Evolutionary conservation across 2,888 invertebrate genomes (phyloP).

Genomic region (Sepiola atlantica): DNA sequence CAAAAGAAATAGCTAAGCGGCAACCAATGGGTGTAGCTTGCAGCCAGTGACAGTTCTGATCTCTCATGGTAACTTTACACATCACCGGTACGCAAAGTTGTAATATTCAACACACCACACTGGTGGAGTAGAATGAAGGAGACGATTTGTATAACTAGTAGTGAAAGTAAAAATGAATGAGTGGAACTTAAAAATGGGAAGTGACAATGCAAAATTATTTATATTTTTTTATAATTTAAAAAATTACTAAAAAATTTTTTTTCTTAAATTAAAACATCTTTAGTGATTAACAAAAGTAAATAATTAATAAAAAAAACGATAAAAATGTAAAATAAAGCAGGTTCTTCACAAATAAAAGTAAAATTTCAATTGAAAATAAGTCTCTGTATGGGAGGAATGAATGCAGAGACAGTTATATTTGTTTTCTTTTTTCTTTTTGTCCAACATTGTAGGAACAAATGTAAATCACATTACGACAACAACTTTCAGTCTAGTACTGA

Average conservation of each 20-base stretch:
- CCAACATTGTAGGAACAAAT: slow-evolving; percentile 32
- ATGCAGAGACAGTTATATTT: neutral
- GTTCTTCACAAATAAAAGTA: neutral
- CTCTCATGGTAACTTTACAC: slow-evolving; percentile 37
- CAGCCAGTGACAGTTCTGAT: slow-evolving; percentile 46
- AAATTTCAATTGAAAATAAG: slow-evolving; percentile 32
- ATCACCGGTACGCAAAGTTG: slow-evolving; percentile 45
- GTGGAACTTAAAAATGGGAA: neutral
- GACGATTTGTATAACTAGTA: neutral
- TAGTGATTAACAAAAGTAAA: neutral
- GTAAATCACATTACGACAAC: slow-evolving; percentile 32
- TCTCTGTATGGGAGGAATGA: neutral
- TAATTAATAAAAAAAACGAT: neutral
- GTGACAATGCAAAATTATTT: neutral
- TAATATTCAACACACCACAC: slow-evolving; percentile 43
- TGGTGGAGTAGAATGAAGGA: slow-evolving; percentile 23
- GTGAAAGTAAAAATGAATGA: neutral
- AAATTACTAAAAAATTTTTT: neutral
- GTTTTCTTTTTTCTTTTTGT: neutral
- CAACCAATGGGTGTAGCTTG: slow-evolving; percentile 46
- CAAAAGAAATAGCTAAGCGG: neutral
- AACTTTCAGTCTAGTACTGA: slow-evolving; percentile 32
- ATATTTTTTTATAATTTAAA: neutral
- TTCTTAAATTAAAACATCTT: neutral
- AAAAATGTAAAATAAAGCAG: slow-evolving; percentile 6